phyloP scores from a whole-genome alignment of 2,888 invertebrate genomes.

The Galerucella pusilla region DNA sequence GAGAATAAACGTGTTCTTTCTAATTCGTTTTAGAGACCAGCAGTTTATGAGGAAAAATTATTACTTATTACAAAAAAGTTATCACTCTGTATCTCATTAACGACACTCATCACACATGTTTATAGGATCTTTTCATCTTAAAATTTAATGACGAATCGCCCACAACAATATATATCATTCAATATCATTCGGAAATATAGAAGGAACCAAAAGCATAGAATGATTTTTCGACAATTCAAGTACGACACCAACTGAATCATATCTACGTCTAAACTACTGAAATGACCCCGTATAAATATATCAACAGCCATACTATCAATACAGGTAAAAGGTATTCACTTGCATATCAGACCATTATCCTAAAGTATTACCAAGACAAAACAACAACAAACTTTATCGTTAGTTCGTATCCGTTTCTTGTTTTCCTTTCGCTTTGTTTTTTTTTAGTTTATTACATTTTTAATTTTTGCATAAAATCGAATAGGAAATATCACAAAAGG shows the following conservation, averaged over 20 bases:
- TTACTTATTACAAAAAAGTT: no score
- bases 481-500: slow-evolving; percentile 20
- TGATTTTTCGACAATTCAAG: no score
- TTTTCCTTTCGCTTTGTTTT: slow-evolving; percentile 11
- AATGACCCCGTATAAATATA: not conserved
- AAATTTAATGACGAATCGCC: no score
- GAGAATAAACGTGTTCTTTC: no score
- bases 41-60: no score
- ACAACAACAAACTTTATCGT: slow-evolving; percentile 18
- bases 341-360: slow-evolving; percentile 13
- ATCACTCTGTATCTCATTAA: no score
- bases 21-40: no score
- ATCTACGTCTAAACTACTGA: not conserved
- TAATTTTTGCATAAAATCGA: slow-evolving; percentile 30
- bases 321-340: slow-evolving; percentile 5
- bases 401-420: slow-evolving; percentile 14
- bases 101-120: no score
- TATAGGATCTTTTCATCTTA: no score
- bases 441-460: slow-evolving; percentile 2
- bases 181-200: no score
- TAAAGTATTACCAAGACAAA: slow-evolving; percentile 7
- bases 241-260: not conserved
- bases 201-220: no score
- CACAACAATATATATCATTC: no score
- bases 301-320: not conserved